phyloP scores from a whole-genome alignment of 2,797 vertebrate genomes.

The Pipistrellus pygmaeus region DNA sequence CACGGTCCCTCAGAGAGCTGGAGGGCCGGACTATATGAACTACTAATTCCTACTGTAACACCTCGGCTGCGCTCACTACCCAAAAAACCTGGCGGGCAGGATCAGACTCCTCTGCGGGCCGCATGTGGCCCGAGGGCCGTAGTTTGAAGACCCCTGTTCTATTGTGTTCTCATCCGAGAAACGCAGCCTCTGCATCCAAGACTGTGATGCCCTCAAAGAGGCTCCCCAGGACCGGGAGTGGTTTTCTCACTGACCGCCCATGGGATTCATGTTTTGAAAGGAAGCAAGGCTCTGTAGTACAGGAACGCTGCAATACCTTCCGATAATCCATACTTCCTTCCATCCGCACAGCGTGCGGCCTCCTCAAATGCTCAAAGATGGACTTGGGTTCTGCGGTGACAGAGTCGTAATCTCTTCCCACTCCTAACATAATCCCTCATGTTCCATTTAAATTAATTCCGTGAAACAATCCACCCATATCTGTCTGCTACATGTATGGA shows the following conservation, averaged over 20 bases:
- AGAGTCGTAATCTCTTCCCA: slow-evolving; percentile 60
- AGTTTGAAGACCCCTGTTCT: no score
- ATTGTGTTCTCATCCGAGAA: not conserved
- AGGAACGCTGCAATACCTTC: not conserved
- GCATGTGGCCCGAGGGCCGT: no score
- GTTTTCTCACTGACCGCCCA: not conserved
- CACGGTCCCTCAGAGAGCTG: no score
- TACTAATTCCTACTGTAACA: no score
- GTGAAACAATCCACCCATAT: slow-evolving; percentile 33
- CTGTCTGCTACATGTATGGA: not conserved
- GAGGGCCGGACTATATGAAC: no score
- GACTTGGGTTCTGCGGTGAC: slow-evolving; percentile 25
- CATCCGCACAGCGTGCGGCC: not conserved
- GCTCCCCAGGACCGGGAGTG: not conserved
- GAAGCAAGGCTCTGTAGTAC: not conserved
- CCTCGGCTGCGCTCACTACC: no score
- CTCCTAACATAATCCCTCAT: slow-evolving; percentile 53
- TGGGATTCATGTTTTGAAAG: not conserved
- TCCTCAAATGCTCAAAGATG: slow-evolving; percentile 31
- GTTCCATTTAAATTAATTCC: slow-evolving; percentile 53
- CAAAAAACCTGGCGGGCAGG: no score
- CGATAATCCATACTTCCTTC: not conserved
- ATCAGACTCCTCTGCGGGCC: no score
- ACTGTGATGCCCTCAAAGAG: not conserved
- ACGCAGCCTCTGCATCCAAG: not conserved